Conservation (phyloP, 23 tunicate genomes). For the Styela plicata region DNA sequence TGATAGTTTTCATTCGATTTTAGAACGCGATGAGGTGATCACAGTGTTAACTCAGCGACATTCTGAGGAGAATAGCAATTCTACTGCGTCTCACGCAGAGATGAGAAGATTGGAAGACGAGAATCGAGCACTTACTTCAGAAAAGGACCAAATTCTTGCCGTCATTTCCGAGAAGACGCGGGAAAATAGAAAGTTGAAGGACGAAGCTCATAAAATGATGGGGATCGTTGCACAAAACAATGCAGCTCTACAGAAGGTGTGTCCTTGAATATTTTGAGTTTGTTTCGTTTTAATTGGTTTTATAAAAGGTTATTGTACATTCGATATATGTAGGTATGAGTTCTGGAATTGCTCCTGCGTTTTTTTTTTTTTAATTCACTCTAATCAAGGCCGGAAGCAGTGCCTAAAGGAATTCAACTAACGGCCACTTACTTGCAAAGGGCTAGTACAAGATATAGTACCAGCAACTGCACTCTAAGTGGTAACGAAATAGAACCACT, state of each 20-base stretch:
- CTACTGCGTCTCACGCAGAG: not conserved
- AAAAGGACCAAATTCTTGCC: slow-evolving; percentile 72
- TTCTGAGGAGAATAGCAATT: not conserved
- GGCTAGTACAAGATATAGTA: too few species aligned
- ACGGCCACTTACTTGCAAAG: too few species aligned
- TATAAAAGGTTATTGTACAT: too few species aligned
- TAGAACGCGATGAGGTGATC: slow-evolving; percentile 46
- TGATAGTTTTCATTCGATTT: not conserved
- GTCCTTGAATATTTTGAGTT: too few species aligned
- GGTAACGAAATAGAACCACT: too few species aligned
- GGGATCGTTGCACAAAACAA: slow-evolving; percentile 50
- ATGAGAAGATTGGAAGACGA: slow-evolving; percentile 9
- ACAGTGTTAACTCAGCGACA: slow-evolving; percentile 9
- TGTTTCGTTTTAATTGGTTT: too few species aligned
- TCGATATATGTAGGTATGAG: too few species aligned
- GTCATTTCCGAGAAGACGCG: slow-evolving; percentile 75
- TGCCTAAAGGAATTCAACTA: too few species aligned
- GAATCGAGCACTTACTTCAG: slow-evolving; percentile 12
- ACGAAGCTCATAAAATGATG: slow-evolving; percentile 68
- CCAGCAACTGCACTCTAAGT: too few species aligned
- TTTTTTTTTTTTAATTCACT: too few species aligned
- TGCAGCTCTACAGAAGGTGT: slow-evolving; percentile 58
- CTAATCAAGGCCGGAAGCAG: too few species aligned
- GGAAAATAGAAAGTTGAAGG: slow-evolving; percentile 80
- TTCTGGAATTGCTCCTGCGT: too few species aligned